A percentile compares a stretch with the other conserved stretches of the same genome.
These are phyloP conservation scores for Lacanobia oleracea DNA, from an alignment of 2,888 invertebrate genomes.

Conservation along the genomic window DNA sequence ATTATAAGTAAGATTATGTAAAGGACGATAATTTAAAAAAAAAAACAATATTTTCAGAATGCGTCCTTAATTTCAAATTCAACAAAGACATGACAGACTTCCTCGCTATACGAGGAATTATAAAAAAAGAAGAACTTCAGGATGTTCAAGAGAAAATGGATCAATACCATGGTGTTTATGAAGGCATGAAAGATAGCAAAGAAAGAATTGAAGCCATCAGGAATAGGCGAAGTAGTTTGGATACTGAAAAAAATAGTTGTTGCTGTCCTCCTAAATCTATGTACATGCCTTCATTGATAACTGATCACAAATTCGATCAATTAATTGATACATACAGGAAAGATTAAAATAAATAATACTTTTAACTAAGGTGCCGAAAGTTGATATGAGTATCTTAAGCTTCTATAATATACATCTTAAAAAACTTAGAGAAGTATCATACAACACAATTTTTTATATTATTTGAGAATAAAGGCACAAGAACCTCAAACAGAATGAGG, in stretches of 20 bases:
- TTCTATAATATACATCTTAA: background rate
- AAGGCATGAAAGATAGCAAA: background rate
- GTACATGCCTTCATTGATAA: constrained; percentile 80
- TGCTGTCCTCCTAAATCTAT: constrained; percentile 75
- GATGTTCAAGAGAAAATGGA: constrained; percentile 28
- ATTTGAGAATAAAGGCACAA: too few relatives aligned
- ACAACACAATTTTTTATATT: too few relatives aligned
- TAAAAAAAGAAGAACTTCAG: constrained; percentile 66
- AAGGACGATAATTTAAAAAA: background rate
- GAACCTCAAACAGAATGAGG: too few relatives aligned
- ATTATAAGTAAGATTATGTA: too few relatives aligned
- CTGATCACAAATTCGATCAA: constrained; percentile 74
- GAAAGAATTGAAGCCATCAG: background rate
- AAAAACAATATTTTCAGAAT: constrained; percentile 72
- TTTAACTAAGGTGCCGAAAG: background rate
- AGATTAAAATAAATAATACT: background rate
- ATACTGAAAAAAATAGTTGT: constrained; percentile 63
- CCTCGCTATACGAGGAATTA: constrained; percentile 72
- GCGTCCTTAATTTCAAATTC: constrained; percentile 73
- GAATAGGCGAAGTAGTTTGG: constrained; percentile 46
- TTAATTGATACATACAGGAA: constrained; percentile 62
- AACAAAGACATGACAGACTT: constrained; percentile 75
- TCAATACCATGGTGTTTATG: background rate
- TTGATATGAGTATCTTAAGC: background rate
- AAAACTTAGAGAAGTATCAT: background rate